Base-by-base conservation (phyloP, 2,113 vertebrate species). In the Globicephala melas region DNA sequence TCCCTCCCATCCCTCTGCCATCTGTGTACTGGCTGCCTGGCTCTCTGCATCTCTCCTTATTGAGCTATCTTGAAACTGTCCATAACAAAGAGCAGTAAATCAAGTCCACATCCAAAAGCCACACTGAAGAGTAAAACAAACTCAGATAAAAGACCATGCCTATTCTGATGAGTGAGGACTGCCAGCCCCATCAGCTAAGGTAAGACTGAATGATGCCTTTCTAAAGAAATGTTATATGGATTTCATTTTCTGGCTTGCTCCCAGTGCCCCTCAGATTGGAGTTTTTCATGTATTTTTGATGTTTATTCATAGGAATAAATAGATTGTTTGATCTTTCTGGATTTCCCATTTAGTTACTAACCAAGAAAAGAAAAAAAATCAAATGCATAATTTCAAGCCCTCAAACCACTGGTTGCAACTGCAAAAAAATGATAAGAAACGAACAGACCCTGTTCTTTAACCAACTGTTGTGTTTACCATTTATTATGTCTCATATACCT, bases 291-390 rank as follows among this genome's bases (percentile, higher is more conserved):
- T 8, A 28, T 31, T 92, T 62, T 96, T 79, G 47, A 97, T 71
- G 96, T 71, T 71, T 94, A 73, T 53, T 85, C 89, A 20, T 81
- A 91, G 47, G 0, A 96, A 53, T 62, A 73, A 86, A 97, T 96
- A 21, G 53, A 96, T 95, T 81, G 23, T 87, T 92, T 96, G 92
- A 73, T 25, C 68, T 71, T 95, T 98, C 94, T 95, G 85, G 85
- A 79, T 96, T 96, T 94, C 2, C 26, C 70, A 92, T 67, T 77
- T 84, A 67, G 82, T 88, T 28, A 50, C 94, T 55, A 74, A 90
- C 63, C 58, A 96, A 92, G 84, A 58, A 87, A 60, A 68, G 0
- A 17, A 92, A 53, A 76, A 23, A 70, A 26, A 36, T 86, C 77
- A 91, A 92, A 91, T 77, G 79, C 60, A 71, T 96, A 76, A 90